Percentiles rank a stretch among this genome's conserved stretches.
phyloP scores from a whole-genome alignment of 2,797 vertebrate genomes.

The Chloroceryle inda region DNA sequence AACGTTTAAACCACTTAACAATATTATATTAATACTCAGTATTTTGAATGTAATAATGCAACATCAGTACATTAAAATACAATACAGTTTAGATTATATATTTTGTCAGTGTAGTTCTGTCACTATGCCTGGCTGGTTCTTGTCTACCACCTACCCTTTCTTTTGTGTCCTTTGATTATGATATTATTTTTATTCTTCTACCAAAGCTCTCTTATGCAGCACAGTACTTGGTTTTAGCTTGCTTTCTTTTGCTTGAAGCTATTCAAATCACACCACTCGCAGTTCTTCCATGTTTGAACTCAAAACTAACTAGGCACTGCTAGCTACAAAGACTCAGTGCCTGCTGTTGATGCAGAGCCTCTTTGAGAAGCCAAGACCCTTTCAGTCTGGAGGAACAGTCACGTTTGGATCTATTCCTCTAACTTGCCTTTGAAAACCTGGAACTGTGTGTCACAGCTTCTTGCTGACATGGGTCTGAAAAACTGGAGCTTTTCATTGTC shows the following conservation, averaged over 20 bases:
- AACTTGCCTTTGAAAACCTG: not conserved
- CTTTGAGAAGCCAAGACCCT: not conserved
- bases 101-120: not conserved
- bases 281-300: not conserved
- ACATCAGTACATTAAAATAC: not conserved
- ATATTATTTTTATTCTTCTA: not conserved
- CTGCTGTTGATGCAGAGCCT: not conserved
- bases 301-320: not conserved
- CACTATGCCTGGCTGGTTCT: not conserved
- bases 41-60: not conserved
- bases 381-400: not conserved
- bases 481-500: not conserved
- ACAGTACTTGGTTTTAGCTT: not conserved
- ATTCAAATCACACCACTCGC: not conserved
- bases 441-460: not conserved
- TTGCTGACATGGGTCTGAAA: not conserved
- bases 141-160: not conserved
- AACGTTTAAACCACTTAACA: not conserved
- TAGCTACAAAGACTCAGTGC: not conserved
- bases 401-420: not conserved
- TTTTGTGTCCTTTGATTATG: not conserved
- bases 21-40: not conserved
- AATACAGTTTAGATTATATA: rapidly evolving
- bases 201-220: not conserved
- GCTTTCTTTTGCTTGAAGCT: not conserved